phyloP scores from a whole-genome alignment of 53 echinoderm and acorn worm species.

The Henricia sp. region DNA sequence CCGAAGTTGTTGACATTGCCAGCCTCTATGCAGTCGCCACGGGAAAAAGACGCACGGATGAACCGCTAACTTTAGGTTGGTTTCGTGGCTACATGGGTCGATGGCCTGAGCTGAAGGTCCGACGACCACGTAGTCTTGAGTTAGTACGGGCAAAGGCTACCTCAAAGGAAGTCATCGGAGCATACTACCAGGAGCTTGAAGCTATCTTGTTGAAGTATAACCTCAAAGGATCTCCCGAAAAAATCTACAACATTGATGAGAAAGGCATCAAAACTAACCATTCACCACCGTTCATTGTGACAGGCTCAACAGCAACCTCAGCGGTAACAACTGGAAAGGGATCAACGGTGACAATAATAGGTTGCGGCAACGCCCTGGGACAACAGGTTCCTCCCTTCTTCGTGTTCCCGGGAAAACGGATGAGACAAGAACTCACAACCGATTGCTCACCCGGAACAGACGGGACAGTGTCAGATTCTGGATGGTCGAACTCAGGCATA shows the following conservation, averaged over 20 bases:
- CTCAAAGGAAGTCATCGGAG: slow-evolving; percentile 11
- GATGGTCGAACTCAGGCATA: slow-evolving; percentile 42
- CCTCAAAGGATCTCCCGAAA: too few relatives aligned
- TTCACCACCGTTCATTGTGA: neutral
- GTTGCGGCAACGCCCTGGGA: slow-evolving; percentile 14
- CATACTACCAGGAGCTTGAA: too few relatives aligned
- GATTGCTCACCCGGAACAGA: slow-evolving; percentile 11
- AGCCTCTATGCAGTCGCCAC: slow-evolving; percentile 1
- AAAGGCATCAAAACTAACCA: neutral
- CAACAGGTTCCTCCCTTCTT: slow-evolving; percentile 8
- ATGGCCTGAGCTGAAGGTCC: slow-evolving; percentile 40
- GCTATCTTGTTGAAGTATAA: too few relatives aligned
- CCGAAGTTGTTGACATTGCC: slow-evolving; percentile 8
- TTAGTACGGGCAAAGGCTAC: slow-evolving; percentile 6
- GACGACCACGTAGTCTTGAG: neutral
- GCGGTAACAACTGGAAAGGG: slow-evolving; percentile 8
- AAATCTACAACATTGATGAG: slow-evolving; percentile 30
- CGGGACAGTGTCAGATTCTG: slow-evolving; percentile 19
- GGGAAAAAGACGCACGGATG: neutral
- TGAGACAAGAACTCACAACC: neutral
- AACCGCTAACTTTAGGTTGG: slow-evolving; percentile 11
- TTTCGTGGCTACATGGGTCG: neutral
- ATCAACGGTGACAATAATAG: neutral
- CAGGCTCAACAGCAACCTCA: neutral
- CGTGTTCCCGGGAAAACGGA: slow-evolving; percentile 22